Conservation (phyloP, 2,113 vertebrate species). For the Aspidoscelis tigris region DNA sequence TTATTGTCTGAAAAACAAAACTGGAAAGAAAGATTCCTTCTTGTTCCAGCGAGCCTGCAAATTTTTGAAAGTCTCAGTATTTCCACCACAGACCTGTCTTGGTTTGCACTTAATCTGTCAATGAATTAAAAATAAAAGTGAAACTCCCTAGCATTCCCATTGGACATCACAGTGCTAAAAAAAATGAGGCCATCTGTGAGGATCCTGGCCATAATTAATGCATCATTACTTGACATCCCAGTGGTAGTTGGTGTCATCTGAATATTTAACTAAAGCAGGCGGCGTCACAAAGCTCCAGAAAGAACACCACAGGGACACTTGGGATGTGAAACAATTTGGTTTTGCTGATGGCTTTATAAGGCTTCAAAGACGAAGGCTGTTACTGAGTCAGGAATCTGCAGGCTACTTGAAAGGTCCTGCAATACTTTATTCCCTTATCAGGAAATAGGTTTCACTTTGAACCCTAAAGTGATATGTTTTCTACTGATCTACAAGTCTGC, state of each 20-base stretch:
- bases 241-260: neutral
- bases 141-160: neutral
- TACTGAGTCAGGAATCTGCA: neutral
- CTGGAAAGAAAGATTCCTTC: neutral
- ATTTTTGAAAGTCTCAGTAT: neutral
- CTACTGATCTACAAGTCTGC: conserved; percentile 11
- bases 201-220: neutral
- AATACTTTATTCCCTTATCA: neutral
- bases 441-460: neutral
- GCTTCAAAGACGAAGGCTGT: neutral
- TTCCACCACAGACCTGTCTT: neutral
- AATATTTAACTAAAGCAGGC: neutral
- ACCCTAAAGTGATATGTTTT: neutral
- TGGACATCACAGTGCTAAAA: neutral
- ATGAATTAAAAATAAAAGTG: neutral
- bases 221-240: neutral
- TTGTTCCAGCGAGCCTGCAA: neutral
- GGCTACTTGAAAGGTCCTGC: neutral
- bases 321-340: neutral
- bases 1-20: no score
- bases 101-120: neutral
- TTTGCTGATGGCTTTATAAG: neutral
- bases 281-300: neutral
- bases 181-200: neutral
- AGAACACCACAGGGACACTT: neutral